Evolutionary conservation across 2,797 vertebrate species (phyloP).

Genomic region (Pyrocephalus nanus): DNA sequence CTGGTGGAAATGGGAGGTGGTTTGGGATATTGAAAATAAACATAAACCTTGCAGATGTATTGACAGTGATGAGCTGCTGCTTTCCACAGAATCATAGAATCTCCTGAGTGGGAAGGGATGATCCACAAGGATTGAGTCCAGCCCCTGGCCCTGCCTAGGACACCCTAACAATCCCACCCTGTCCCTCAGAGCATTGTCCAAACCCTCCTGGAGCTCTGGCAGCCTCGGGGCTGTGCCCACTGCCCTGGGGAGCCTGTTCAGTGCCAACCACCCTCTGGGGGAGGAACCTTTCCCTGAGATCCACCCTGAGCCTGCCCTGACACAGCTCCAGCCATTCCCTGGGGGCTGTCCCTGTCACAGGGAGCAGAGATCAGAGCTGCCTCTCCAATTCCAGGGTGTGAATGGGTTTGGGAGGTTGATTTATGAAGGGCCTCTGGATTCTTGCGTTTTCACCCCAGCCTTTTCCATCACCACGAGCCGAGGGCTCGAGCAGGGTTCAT

Average conservation of each 20-base stretch:
- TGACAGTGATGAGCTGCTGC: neutral
- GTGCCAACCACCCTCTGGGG: neutral
- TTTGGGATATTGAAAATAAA: neutral
- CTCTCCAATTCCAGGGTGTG: neutral
- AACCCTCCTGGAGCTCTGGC: neutral
- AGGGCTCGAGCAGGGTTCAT: neutral
- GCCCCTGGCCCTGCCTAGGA: neutral
- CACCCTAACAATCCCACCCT: neutral
- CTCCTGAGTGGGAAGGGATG: neutral
- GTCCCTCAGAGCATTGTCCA: neutral
- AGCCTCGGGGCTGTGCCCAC: neutral
- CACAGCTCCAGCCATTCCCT: neutral
- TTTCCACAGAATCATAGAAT: neutral
- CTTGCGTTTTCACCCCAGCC: neutral
- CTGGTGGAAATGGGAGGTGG: neutral
- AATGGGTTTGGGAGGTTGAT: no score
- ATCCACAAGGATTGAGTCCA: neutral
- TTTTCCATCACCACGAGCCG: neutral
- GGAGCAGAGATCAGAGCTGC: neutral
- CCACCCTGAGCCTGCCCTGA: accelerated
- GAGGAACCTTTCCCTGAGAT: neutral
- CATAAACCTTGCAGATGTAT: neutral
- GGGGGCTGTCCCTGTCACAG: neutral
- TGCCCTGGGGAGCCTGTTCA: neutral
- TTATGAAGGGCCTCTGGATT: neutral